These are phyloP conservation scores for Brachyptera risi DNA, from an alignment of 2,888 invertebrate species.

Conservation along the genomic window DNA sequence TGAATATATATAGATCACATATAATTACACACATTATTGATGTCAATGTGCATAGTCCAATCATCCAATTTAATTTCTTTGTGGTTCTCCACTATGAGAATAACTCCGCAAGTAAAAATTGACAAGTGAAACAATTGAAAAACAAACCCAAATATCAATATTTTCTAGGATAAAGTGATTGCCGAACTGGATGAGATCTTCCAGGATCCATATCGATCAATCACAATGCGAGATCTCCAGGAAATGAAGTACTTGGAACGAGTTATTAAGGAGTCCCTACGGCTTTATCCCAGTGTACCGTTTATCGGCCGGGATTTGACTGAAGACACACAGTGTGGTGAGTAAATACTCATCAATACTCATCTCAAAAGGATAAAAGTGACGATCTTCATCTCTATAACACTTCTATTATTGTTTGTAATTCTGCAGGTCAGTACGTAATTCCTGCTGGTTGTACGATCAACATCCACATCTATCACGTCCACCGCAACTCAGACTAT, in stretches of 20 bases:
- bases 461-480: slow-evolving; percentile 40
- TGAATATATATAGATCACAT: no score
- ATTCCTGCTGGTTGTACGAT: slow-evolving; percentile 43
- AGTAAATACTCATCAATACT: not conserved
- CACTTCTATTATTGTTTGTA: no score
- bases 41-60: no score
- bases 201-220: slow-evolving; percentile 41
- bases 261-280: slow-evolving; percentile 43
- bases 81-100: no score
- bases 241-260: no score
- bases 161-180: slow-evolving; percentile 43
- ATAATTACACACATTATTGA: no score
- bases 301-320: slow-evolving; percentile 39
- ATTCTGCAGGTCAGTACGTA: slow-evolving; percentile 39
- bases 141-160: no score
- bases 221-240: slow-evolving; percentile 46
- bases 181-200: slow-evolving; percentile 48
- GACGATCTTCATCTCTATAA: no score
- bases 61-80: no score
- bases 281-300: slow-evolving; percentile 43
- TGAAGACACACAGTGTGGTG: slow-evolving; percentile 35
- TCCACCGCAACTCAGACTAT: slow-evolving; percentile 46
- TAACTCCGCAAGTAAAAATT: no score
- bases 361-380: no score
- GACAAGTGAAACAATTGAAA: no score